Evolutionary conservation across 1,140 invertebrate genomes (phyloP).

Genomic region (Phocides pigmalion): DNA sequence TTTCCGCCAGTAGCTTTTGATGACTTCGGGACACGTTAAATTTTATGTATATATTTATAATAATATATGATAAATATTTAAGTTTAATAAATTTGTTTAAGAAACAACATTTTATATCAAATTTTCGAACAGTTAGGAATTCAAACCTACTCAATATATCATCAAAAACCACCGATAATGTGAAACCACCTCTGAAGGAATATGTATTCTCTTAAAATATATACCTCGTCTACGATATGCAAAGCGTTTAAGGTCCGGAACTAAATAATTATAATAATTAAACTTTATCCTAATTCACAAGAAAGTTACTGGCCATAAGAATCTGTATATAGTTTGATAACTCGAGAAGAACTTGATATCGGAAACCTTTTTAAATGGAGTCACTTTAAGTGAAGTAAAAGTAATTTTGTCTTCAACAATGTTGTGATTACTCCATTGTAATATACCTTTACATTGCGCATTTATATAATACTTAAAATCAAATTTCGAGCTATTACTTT

Average conservation of each 20-base stretch:
- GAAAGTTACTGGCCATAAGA: no score
- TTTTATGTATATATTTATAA: background rate
- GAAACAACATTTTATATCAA: constrained; percentile 15
- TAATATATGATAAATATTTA: constrained; percentile 2
- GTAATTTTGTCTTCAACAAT: no score
- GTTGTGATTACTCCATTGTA: no score
- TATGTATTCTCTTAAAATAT: constrained; percentile 13
- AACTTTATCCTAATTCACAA: no score
- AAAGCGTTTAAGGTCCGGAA: background rate
- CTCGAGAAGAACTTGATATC: no score
- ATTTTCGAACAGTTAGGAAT: constrained; percentile 4
- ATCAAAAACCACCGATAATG: constrained; percentile 7
- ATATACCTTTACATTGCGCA: background rate
- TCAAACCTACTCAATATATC: background rate
- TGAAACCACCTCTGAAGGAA: constrained; percentile 6
- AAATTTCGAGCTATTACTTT: no score
- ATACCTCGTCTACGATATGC: constrained; percentile 17
- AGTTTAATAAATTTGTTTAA: constrained; percentile 5
- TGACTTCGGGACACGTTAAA: background rate
- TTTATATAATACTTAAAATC: no score
- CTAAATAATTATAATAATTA: no score
- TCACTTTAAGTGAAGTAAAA: no score
- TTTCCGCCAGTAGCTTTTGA: background rate
- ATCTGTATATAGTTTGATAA: no score
- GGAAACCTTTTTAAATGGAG: no score